Base-by-base conservation (phyloP, 2,113 vertebrate species). In the Anoura caudifer region DNA sequence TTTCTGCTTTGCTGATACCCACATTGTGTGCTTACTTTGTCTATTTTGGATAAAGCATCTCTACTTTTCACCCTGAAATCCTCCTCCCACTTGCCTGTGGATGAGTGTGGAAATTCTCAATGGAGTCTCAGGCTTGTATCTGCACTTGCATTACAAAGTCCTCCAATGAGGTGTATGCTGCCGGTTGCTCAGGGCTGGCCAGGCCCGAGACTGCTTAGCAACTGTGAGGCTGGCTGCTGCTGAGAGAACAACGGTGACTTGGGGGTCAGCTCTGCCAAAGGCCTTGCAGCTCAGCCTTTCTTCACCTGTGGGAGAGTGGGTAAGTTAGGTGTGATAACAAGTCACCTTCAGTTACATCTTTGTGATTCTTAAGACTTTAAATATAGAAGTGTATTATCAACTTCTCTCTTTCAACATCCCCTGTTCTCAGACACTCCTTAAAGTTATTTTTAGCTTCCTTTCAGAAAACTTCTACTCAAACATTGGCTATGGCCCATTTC, bases 391-490 rank as follows among this genome's bases (percentile, higher is more conserved):
- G 45, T 15, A 6, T 43, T 31, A 54, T 16, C 56, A 54, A 69
- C 19, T 88, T 87, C n/a, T 89, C 28, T 73, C 47, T 75, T 94
- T 89, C 45, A 69, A 38, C 7, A 33, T 72, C 3, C 4, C 17
- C 41, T 59, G 3, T 70, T 76, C 38, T 75, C 22, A 45, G 33
- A 85, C 4, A 24, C 28, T 87, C 17, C 41, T 50, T 45, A 76
- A 54, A n/a, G 19, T n/a, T 28, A 28, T 52, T 93, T 73, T 80
- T 33, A 91, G 72, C 47, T 76, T 73, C 2, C 47, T 88, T 80
- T 87, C 54, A 47, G 83, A 41, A 61, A 14, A 36, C 28, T 28
- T 47, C 38, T 36, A 33, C 45, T 45, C 52, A 38, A 38, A 38
- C 33, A 26, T 92, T 54, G 9, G 47, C 20, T 59, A 1, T n/a